These are phyloP conservation scores for Patella vulgata DNA, from an alignment of 1,140 invertebrate species.

Conservation along the genomic window DNA sequence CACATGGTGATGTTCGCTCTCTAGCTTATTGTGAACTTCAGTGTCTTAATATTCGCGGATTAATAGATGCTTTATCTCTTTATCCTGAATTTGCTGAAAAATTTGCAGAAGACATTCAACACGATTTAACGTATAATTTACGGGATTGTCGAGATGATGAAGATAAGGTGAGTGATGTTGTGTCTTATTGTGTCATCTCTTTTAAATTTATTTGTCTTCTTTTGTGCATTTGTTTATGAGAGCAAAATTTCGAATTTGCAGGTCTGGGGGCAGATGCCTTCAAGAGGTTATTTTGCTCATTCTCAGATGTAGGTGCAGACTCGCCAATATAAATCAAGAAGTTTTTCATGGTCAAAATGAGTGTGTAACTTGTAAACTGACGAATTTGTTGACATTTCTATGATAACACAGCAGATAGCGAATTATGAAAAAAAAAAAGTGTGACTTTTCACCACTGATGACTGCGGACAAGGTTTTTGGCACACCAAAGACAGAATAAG, in stretches of 20 bases:
- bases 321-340: no score
- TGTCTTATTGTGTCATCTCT: not conserved
- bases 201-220: not conserved
- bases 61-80: conserved; percentile 87
- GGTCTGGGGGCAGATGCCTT: conserved; percentile 3
- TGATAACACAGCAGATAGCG: no score
- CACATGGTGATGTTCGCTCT: conserved; percentile 92
- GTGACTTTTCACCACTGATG: no score
- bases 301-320: not conserved
- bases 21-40: conserved; percentile 96
- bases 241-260: not conserved
- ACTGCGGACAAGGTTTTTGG: no score
- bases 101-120: conserved; percentile 92
- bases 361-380: no score
- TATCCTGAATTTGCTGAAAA: conserved; percentile 93
- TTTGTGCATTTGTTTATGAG: not conserved
- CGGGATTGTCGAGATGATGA: conserved; percentile 76
- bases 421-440: no score
- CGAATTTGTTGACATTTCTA: no score
- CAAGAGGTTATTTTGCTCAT: not conserved
- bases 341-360: no score
- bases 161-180: conserved; percentile 30
- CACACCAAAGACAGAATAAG: no score
- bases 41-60: conserved; percentile 87
- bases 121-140: conserved; percentile 95